Evolutionary conservation across 2,797 vertebrate genomes (phyloP), one percentile per base, ranked within the genome.

Genomic region (Euthynnus affinis): DNA sequence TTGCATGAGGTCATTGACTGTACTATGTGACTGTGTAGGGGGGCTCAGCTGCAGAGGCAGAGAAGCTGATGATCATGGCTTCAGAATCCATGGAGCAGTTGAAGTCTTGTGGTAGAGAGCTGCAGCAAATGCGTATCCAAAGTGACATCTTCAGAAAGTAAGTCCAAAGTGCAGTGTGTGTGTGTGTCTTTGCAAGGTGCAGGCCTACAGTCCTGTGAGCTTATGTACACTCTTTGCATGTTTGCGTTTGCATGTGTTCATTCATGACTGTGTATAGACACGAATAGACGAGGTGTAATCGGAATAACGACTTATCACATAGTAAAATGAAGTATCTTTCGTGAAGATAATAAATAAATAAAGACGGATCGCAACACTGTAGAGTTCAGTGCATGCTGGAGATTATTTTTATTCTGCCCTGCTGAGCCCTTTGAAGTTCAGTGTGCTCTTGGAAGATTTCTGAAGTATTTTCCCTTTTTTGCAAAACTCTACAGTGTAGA

Each of bases 11-110:
- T 56, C 20, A 67, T 1, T 40, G 25, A 73, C 1, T 71, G 1
- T 22, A 12, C 8, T 73, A 40, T 83, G n/a, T 56, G 62, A 8
- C 67, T 58, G 78, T 78, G 9, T 32, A 95, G 95, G 89, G 93
- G 3, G 93, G 90, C 14, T 18, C 88, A 1, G 6, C 64, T 0
- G 0, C 9, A 29, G 95, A 95, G 2, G 87, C 71, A 7, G 93
- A 94, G 0, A 91, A 74, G 52, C 15, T 12, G 22, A 29, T 96
- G 87, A 0, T 3, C 3, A 60, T 91, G 69, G 67, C 87, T 20
- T 12, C 46, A 20, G 93, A 94, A 5, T 2, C 25, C 37, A 70
- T 95, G 0, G 88, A 94, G 0, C 91, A 92, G 66, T 72, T 95
- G 76, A 88, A 0, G 6, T 0, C 5, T 1, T 92, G 20, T 7